A percentile compares a stretch with the other conserved stretches of the same genome.
phyloP scores from a whole-genome alignment of 2,888 invertebrate genomes.

The Yponomeuta malinellus region DNA sequence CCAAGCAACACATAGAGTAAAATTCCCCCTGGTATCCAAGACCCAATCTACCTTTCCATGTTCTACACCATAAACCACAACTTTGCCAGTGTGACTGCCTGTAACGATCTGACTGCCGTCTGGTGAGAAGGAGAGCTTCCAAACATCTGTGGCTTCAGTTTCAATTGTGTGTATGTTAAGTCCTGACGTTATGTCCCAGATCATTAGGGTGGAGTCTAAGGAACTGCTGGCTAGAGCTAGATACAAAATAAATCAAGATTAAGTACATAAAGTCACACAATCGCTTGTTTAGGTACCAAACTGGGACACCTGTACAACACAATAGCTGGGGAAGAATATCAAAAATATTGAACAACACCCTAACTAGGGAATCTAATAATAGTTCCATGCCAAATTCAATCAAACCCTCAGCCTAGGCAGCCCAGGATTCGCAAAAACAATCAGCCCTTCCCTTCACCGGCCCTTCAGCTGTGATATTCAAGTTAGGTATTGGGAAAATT shows the following conservation, averaged over 20 bases:
- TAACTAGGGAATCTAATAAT: too few relatives aligned
- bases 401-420: too few relatives aligned
- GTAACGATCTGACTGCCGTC: slow-evolving; percentile 91
- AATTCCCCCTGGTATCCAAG: slow-evolving; percentile 94
- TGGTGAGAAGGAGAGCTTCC: slow-evolving; percentile 96
- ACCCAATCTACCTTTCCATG: slow-evolving; percentile 87
- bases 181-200: slow-evolving; percentile 93
- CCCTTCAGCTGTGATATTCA: too few relatives aligned
- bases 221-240: slow-evolving; percentile 91
- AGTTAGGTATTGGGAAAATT: too few relatives aligned
- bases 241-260: slow-evolving; percentile 3
- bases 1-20: slow-evolving; percentile 93
- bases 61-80: slow-evolving; percentile 90
- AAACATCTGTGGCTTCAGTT: slow-evolving; percentile 91
- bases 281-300: too few relatives aligned
- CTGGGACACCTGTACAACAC: too few relatives aligned
- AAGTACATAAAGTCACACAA: too few relatives aligned
- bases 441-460: too few relatives aligned
- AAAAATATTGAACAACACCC: too few relatives aligned
- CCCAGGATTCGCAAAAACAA: too few relatives aligned
- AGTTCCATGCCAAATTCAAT: too few relatives aligned
- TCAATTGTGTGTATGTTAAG: slow-evolving; percentile 88
- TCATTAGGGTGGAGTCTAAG: slow-evolving; percentile 90
- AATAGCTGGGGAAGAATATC: too few relatives aligned
- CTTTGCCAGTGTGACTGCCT: slow-evolving; percentile 94